phyloP scores from a whole-genome alignment of 2,113 vertebrate species.

The Acanthisitta chloris region DNA sequence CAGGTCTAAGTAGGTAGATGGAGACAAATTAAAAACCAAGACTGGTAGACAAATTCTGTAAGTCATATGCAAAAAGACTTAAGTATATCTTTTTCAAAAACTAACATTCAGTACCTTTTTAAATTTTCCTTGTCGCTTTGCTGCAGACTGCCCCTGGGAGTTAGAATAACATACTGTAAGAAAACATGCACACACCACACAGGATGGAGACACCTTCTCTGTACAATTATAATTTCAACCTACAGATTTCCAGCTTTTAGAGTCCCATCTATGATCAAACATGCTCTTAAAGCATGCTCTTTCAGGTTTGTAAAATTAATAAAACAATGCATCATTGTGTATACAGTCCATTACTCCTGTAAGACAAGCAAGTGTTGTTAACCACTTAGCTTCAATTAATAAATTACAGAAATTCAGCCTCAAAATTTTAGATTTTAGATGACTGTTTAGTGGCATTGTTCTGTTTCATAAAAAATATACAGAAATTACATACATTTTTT shows the following conservation, averaged over 20 bases:
- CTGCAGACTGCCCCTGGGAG: slow-evolving; percentile 99
- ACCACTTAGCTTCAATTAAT: slow-evolving; percentile 22
- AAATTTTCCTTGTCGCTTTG: slow-evolving; percentile 99
- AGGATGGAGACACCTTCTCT: slow-evolving; percentile 79
- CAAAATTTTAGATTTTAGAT: background rate
- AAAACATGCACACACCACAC: slow-evolving; percentile 87
- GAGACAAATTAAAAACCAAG: slow-evolving; percentile 52
- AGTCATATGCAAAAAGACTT: slow-evolving; percentile 73
- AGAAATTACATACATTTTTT: background rate
- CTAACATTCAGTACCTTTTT: slow-evolving; percentile 99
- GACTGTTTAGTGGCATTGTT: background rate
- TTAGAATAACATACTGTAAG: slow-evolving; percentile 99
- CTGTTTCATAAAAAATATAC: background rate
- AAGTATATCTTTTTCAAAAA: slow-evolving; percentile 78
- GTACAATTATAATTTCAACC: slow-evolving; percentile 36
- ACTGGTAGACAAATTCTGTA: slow-evolving; percentile 69
- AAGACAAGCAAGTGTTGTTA: slow-evolving; percentile 56
- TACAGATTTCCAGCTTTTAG: slow-evolving; percentile 5
- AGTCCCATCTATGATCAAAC: slow-evolving; percentile 39
- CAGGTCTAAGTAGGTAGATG: slow-evolving; percentile 45
- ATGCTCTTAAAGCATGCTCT: slow-evolving; percentile 60
- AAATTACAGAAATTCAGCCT: slow-evolving; percentile 14
- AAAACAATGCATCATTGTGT: background rate
- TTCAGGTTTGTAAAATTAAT: background rate
- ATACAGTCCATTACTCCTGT: slow-evolving; percentile 3